These are phyloP conservation scores for Orchesellides sinensis DNA, from an alignment of 2,888 invertebrate genomes.

Conservation along the genomic window DNA sequence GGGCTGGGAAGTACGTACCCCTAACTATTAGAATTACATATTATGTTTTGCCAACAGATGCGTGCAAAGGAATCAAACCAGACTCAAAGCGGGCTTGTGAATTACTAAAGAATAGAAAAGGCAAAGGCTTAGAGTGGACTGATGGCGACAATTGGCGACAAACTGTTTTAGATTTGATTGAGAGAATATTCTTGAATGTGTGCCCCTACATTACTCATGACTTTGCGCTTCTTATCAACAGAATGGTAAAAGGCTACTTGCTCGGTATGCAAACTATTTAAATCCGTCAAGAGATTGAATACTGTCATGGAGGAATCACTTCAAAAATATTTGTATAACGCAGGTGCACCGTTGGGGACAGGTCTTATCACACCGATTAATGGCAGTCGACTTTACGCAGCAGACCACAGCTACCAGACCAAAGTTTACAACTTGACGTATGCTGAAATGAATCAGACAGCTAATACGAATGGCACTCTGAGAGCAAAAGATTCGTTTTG, in stretches of 20 bases:
- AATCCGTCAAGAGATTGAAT: no score
- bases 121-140: slow-evolving; percentile 10
- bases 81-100: slow-evolving; percentile 11
- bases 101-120: slow-evolving; percentile 27
- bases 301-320: background rate
- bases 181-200: slow-evolving; percentile 27
- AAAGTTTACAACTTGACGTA: slow-evolving; percentile 28
- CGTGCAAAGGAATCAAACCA: slow-evolving; percentile 46
- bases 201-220: slow-evolving; percentile 39
- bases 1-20: no score
- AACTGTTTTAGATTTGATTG: slow-evolving; percentile 37
- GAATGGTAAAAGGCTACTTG: slow-evolving; percentile 58
- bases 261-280: background rate
- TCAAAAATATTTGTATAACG: background rate
- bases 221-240: slow-evolving; percentile 28
- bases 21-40: background rate
- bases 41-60: slow-evolving; percentile 12
- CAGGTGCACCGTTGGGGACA: slow-evolving; percentile 26
- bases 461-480: background rate
- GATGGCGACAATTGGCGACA: slow-evolving; percentile 40
- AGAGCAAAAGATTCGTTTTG: slow-evolving; percentile 35
- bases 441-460: background rate
- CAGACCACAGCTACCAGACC: background rate
- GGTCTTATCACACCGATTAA: slow-evolving; percentile 21
- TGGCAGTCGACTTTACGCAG: background rate